A percentile compares a stretch with the other conserved stretches of the same genome.
Conservation (phyloP, 2,113 vertebrate genomes). For the Rhinopomastus cyanomelas region DNA sequence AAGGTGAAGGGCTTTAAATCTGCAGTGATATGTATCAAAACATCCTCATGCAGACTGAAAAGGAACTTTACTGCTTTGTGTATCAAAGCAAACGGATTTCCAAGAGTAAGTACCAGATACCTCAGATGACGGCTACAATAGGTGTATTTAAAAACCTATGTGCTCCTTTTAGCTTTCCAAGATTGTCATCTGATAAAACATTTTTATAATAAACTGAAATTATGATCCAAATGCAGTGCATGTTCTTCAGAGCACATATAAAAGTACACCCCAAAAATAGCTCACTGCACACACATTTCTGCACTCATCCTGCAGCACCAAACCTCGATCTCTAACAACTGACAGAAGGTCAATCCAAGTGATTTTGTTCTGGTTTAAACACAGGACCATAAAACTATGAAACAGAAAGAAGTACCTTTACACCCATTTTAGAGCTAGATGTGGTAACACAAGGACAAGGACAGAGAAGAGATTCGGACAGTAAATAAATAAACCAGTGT, state of each 20-base stretch:
- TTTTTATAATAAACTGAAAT: constrained; percentile 78
- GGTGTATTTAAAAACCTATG: constrained; percentile 46
- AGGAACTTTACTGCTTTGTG: constrained; percentile 48
- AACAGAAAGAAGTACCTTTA: too few species aligned
- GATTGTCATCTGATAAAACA: constrained; percentile 65
- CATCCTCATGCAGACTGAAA: constrained; percentile 32
- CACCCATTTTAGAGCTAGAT: too few species aligned
- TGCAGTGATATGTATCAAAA: constrained; percentile 29
- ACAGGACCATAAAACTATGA: too few species aligned
- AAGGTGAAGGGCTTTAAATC: constrained; percentile 68
- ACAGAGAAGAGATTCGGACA: too few species aligned
- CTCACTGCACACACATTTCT: background rate
- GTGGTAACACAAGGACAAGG: too few species aligned
- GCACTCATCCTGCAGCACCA: rapidly evolving
- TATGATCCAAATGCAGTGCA: constrained; percentile 1
- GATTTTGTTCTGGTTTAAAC: background rate
- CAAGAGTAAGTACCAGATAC: constrained; percentile 42
- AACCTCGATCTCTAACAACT: background rate
- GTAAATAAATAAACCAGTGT: too few species aligned
- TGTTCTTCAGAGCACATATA: background rate
- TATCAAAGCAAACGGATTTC: constrained; percentile 53
- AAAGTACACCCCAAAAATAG: background rate
- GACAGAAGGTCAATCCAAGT: background rate
- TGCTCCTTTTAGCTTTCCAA: constrained; percentile 50
- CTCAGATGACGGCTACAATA: constrained; percentile 37